These are phyloP conservation scores for Anorthoa munda DNA, from an alignment of 2,888 invertebrate species.

Conservation along the genomic window DNA sequence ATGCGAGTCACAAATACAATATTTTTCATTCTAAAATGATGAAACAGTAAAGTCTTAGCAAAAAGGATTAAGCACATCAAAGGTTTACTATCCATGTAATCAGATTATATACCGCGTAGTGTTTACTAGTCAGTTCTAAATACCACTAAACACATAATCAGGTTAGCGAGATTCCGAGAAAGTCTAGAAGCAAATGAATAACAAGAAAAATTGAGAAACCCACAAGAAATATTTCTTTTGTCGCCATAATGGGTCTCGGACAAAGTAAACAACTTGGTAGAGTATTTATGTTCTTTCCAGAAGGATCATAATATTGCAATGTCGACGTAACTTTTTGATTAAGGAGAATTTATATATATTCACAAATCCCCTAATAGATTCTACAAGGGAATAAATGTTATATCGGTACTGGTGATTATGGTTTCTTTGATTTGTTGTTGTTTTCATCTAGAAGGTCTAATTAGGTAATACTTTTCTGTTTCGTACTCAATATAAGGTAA, in stretches of 20 bases:
- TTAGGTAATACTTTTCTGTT: not conserved
- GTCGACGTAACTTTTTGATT: constrained; percentile 3
- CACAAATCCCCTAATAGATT: constrained; percentile 29
- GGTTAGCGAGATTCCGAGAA: constrained; percentile 36
- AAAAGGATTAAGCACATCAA: not conserved
- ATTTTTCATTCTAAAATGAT: too few species aligned
- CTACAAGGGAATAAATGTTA: not conserved
- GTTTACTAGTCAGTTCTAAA: constrained; percentile 9
- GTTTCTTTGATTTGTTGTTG: constrained; percentile 2
- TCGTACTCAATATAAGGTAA: not conserved
- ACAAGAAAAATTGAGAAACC: not conserved
- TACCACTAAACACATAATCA: constrained; percentile 27
- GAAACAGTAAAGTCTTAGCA: too few species aligned
- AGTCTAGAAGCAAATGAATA: constrained; percentile 22
- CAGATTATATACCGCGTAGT: constrained; percentile 21
- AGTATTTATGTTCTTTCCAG: constrained; percentile 28
- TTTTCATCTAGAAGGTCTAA: constrained; percentile 4
- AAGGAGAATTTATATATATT: not conserved
- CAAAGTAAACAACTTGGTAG: not conserved
- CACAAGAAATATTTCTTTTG: not conserved
- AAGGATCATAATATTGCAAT: constrained; percentile 22
- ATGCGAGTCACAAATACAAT: too few species aligned
- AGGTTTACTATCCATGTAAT: constrained; percentile 19
- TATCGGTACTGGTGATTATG: not conserved
- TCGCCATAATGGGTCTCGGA: not conserved